A percentile compares a stretch with the other conserved stretches of the same genome.
Evolutionary conservation across 2,113 vertebrate species (phyloP).

Genomic region (Nicator chloris): DNA sequence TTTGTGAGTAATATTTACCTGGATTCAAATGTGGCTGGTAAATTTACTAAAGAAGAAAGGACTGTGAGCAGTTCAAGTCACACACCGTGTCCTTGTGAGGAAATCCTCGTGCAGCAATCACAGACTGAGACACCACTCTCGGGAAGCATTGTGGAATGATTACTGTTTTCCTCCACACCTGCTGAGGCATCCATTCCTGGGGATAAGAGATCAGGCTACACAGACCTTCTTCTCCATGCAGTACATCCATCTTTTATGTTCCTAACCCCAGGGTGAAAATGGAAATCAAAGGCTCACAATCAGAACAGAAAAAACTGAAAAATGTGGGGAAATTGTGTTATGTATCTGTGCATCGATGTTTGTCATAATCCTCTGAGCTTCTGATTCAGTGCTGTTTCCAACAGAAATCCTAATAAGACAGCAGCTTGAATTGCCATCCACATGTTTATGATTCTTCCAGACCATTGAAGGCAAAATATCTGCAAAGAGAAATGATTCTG

Average conservation of each 20-base stretch:
- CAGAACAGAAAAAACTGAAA: neutral
- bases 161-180: neutral
- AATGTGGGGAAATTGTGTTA: neutral
- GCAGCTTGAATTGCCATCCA: neutral
- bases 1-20: neutral
- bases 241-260: neutral
- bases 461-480: neutral
- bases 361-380: neutral
- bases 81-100: neutral
- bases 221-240: neutral
- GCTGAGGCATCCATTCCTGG: neutral
- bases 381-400: neutral
- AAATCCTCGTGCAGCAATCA: fast-evolving
- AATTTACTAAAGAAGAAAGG: neutral
- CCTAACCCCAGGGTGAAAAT: neutral
- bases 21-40: neutral
- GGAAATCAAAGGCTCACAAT: neutral
- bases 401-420: neutral
- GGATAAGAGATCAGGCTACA: neutral
- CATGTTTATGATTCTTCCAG: neutral
- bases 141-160: neutral
- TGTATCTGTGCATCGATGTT: fast-evolving
- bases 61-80: neutral
- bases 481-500: neutral
- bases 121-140: neutral